phyloP scores from a whole-genome alignment of 2,797 vertebrate species.

The Fratercula arctica region DNA sequence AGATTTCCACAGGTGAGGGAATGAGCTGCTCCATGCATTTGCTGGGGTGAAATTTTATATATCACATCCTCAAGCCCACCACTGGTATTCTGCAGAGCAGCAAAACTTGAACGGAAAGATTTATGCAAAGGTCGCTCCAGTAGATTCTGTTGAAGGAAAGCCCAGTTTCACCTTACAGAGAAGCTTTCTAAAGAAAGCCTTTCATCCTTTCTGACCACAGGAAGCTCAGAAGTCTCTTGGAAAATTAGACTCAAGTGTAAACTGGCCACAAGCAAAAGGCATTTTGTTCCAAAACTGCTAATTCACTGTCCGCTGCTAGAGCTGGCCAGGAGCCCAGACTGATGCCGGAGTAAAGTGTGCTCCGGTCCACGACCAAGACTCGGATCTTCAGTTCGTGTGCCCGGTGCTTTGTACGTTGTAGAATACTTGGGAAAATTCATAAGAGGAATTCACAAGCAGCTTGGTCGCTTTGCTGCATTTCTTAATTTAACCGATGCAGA shows the following conservation, averaged over 20 bases:
- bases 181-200: background rate
- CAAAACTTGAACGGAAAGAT: rapidly evolving
- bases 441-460: rapidly evolving
- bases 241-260: background rate
- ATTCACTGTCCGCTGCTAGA: background rate
- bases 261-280: background rate
- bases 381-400: background rate
- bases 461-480: background rate
- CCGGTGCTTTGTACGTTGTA: rapidly evolving
- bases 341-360: background rate
- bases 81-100: background rate
- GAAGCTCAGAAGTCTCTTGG: background rate
- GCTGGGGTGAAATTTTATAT: background rate
- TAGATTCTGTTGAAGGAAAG: background rate
- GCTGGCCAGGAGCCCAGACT: background rate
- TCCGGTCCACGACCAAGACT: background rate
- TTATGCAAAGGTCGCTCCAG: background rate
- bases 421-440: background rate
- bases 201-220: background rate
- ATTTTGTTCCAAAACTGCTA: background rate
- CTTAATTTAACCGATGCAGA: background rate
- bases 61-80: rapidly evolving
- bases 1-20: background rate
- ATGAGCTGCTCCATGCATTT: background rate
- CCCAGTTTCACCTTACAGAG: background rate